phyloP scores from a whole-genome alignment of 2,113 vertebrate species.

The Leptodactylus fuscus region DNA sequence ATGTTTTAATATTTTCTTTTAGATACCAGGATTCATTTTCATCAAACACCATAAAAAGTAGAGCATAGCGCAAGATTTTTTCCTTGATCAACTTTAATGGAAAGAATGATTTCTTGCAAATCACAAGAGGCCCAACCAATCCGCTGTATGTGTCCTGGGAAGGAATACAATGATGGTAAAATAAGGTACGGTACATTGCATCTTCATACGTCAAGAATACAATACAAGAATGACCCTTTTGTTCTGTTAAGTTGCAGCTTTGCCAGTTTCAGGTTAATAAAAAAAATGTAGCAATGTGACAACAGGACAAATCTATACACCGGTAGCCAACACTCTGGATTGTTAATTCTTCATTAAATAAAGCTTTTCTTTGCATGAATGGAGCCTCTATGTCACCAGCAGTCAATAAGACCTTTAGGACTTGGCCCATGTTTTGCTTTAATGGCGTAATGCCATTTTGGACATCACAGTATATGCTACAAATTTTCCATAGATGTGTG shows the following conservation, averaged over 20 bases:
- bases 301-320: background rate
- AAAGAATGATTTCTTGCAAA: slow-evolving; percentile 76
- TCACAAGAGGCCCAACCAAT: slow-evolving; percentile 89
- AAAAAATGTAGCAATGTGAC: no score
- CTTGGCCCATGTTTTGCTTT: no score
- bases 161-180: background rate
- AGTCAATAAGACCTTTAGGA: no score
- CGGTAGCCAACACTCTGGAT: background rate
- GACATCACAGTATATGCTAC: no score
- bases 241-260: background rate
- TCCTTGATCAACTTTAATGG: slow-evolving; percentile 62
- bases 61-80: slow-evolving; percentile 83
- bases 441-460: no score
- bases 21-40: slow-evolving; percentile 97
- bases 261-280: no score
- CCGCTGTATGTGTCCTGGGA: slow-evolving; percentile 90
- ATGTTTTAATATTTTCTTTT: slow-evolving; percentile 88
- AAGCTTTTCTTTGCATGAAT: no score
- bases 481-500: no score
- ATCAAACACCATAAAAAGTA: slow-evolving; percentile 93
- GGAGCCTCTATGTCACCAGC: no score
- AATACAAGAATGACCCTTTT: background rate
- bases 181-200: no score
- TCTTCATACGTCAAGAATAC: background rate
- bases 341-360: no score